Percentiles rank a stretch among this genome's conserved stretches.
Conservation (phyloP, 2,113 vertebrate genomes). For the Pteronura brasiliensis region DNA sequence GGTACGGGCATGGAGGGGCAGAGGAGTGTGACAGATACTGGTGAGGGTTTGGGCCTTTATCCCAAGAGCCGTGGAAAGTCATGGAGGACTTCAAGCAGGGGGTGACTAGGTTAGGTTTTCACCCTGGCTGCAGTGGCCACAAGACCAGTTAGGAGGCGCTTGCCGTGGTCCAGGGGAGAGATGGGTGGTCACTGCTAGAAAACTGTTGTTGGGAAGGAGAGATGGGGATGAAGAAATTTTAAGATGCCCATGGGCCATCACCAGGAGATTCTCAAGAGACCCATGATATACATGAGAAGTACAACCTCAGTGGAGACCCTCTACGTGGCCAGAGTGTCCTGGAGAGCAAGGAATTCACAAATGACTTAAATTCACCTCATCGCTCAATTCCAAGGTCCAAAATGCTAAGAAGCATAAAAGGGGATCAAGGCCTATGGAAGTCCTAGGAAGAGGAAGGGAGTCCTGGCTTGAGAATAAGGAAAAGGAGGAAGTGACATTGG, state of each 20-base stretch:
- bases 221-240: neutral
- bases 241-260: neutral
- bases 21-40: accelerated
- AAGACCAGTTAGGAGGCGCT: neutral
- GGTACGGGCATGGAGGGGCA: neutral
- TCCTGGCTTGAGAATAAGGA: neutral
- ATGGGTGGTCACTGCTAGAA: neutral
- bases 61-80: neutral
- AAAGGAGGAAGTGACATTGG: neutral
- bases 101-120: neutral
- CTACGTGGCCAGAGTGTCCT: neutral
- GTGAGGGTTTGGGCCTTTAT: neutral
- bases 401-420: neutral
- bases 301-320: neutral
- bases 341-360: neutral
- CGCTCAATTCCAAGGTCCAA: neutral
- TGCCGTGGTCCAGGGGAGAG: neutral
- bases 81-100: neutral
- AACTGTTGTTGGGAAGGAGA: neutral
- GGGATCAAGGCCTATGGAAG: neutral
- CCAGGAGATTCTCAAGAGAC: neutral
- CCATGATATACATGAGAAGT: neutral
- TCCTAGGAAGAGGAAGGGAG: neutral
- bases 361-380: neutral
- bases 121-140: neutral